phyloP scores from a whole-genome alignment of 2,797 vertebrate species.

The Lindbergichthys nudifrons region DNA sequence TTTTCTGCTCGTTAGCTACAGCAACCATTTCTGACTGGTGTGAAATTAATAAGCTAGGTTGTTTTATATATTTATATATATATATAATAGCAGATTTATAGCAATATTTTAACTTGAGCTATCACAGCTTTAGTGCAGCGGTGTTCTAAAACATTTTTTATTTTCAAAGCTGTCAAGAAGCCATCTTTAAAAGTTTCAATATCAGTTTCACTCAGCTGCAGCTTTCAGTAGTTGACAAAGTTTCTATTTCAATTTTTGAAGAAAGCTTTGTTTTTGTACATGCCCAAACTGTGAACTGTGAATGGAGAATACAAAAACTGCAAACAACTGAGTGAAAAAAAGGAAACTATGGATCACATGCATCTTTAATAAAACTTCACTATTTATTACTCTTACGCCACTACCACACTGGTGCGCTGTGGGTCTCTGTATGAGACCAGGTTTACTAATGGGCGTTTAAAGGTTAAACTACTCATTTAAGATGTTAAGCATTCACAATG shows the following conservation, averaged over 20 bases:
- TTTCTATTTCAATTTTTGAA: background rate
- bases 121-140: background rate
- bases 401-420: no score
- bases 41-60: conserved; percentile 48
- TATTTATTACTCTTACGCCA: background rate
- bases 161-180: conserved; percentile 23
- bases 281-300: no score
- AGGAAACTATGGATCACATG: no score
- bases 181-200: conserved; percentile 7
- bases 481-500: conserved; percentile 15
- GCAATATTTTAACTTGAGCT: conserved; percentile 4
- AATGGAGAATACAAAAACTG: no score
- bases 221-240: conserved; percentile 10
- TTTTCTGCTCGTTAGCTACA: conserved; percentile 15
- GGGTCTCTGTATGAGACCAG: no score
- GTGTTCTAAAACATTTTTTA: conserved; percentile 4
- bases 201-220: conserved; percentile 13
- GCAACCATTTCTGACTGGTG: conserved; percentile 26
- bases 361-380: background rate
- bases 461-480: background rate
- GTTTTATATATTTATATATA: background rate
- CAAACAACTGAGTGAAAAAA: no score
- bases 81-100: conserved; percentile 16
- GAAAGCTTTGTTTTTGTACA: background rate
- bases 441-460: no score